A percentile compares a stretch with the other conserved stretches of the same genome.
Conservation (phyloP, 2,113 vertebrate species). For the Saccopteryx bilineata region DNA sequence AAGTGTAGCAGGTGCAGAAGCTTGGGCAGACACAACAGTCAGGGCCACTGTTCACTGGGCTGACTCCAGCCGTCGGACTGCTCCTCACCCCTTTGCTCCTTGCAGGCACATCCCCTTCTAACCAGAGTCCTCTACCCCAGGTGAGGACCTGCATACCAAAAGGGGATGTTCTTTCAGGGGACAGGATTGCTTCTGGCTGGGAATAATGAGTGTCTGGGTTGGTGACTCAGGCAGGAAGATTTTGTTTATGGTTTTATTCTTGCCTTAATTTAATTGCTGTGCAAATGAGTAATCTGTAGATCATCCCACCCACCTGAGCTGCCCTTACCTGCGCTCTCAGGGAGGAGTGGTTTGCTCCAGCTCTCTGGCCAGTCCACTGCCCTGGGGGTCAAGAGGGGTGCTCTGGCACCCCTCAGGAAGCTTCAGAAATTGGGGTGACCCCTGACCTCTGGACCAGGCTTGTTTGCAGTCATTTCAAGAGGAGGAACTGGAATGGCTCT, state of each 20-base stretch:
- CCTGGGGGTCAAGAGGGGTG: background rate
- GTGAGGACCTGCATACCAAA: background rate
- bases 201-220: background rate
- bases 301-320: background rate
- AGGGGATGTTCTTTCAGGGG: background rate
- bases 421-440: background rate
- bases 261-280: slow-evolving; percentile 45
- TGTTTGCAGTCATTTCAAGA: background rate
- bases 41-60: background rate
- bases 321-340: background rate
- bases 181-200: background rate
- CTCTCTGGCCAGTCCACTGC: background rate
- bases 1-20: slow-evolving; percentile 74
- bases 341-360: background rate
- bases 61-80: background rate
- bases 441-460: background rate
- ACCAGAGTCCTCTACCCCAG: background rate
- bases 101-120: slow-evolving; percentile 4
- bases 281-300: background rate
- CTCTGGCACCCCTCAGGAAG: background rate
- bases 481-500: background rate
- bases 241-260: slow-evolving; percentile 55
- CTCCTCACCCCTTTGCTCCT: background rate
- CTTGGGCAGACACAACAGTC: slow-evolving; percentile 69
- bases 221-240: slow-evolving; percentile 58